A percentile compares a stretch with the other conserved stretches of the same genome.
These are phyloP conservation scores for Drosophila lacicola DNA, from an alignment of 2,888 invertebrate genomes.

Conservation along the genomic window DNA sequence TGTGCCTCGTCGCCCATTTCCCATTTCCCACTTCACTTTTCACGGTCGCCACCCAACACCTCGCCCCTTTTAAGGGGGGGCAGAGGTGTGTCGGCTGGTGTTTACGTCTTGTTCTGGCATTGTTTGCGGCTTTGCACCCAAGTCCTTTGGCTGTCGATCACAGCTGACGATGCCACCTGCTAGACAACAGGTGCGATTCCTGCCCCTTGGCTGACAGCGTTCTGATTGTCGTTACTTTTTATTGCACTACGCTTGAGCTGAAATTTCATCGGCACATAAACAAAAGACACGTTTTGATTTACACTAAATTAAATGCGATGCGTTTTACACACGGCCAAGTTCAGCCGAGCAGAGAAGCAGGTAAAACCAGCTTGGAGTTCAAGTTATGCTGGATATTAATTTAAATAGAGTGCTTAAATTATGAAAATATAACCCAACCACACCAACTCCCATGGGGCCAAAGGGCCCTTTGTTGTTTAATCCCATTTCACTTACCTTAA, in stretches of 20 bases:
- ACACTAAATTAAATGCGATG: slow-evolving; percentile 80
- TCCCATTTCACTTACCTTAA: no score
- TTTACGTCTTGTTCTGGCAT: slow-evolving; percentile 39
- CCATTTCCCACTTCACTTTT: slow-evolving; percentile 31
- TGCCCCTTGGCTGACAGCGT: not conserved
- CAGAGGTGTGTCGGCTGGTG: slow-evolving; percentile 4
- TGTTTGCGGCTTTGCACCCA: slow-evolving; percentile 51
- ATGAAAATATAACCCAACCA: no score
- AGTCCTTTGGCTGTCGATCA: slow-evolving; percentile 51
- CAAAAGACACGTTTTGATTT: slow-evolving; percentile 60
- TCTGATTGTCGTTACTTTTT: slow-evolving; percentile 47
- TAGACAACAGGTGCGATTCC: slow-evolving; percentile 67
- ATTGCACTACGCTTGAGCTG: slow-evolving; percentile 54
- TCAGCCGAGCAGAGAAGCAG: slow-evolving; percentile 20
- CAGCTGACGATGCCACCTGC: slow-evolving; percentile 25
- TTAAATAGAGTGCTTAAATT: no score
- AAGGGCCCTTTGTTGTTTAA: no score
- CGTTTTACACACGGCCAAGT: slow-evolving; percentile 31
- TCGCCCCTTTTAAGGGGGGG: not conserved
- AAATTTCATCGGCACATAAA: slow-evolving; percentile 64
- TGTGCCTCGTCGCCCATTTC: slow-evolving; percentile 39
- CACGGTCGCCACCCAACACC: slow-evolving; percentile 2
- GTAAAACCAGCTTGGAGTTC: no score
- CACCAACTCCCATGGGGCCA: no score
- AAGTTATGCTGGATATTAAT: no score